Evolutionary conservation across 2,888 invertebrate genomes (phyloP).

Genomic region (Stenodema calcarata): DNA sequence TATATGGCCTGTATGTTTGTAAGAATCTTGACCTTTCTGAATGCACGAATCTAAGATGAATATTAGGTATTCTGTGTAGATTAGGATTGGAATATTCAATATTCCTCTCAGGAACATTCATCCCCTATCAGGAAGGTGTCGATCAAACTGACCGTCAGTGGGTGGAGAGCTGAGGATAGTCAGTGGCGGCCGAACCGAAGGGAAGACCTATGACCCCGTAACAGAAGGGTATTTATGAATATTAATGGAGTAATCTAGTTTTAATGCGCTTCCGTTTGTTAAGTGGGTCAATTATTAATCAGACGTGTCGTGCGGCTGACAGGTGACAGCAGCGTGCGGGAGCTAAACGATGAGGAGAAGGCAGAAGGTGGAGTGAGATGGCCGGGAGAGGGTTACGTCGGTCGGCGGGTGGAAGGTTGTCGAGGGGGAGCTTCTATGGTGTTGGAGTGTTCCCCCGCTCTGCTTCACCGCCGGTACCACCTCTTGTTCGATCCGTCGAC

Average conservation of each 20-base stretch:
- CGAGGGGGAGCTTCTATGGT: not conserved
- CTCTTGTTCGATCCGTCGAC: not conserved
- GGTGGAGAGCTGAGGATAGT: not conserved
- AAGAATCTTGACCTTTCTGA: too few relatives aligned
- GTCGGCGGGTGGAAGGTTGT: too few relatives aligned
- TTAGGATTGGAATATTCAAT: too few relatives aligned
- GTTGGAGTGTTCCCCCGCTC: not conserved
- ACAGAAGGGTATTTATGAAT: constrained; percentile 39
- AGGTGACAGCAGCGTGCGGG: constrained; percentile 41
- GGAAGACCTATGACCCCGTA: not conserved
- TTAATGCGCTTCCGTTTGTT: constrained; percentile 41
- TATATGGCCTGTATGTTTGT: too few relatives aligned
- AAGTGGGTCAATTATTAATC: constrained; percentile 44
- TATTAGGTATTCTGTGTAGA: too few relatives aligned
- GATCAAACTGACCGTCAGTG: not conserved
- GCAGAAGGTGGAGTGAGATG: not conserved
- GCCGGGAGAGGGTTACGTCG: not conserved
- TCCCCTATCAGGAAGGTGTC: too few relatives aligned
- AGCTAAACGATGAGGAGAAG: constrained; percentile 5
- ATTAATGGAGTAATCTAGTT: constrained; percentile 43
- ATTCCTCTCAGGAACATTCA: too few relatives aligned
- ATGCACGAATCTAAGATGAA: too few relatives aligned
- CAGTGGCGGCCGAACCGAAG: not conserved
- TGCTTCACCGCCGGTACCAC: not conserved
- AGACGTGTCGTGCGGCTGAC: constrained; percentile 38